Evolutionary conservation across 2,797 vertebrate genomes (phyloP).

Genomic region (Gallirallus australis): DNA sequence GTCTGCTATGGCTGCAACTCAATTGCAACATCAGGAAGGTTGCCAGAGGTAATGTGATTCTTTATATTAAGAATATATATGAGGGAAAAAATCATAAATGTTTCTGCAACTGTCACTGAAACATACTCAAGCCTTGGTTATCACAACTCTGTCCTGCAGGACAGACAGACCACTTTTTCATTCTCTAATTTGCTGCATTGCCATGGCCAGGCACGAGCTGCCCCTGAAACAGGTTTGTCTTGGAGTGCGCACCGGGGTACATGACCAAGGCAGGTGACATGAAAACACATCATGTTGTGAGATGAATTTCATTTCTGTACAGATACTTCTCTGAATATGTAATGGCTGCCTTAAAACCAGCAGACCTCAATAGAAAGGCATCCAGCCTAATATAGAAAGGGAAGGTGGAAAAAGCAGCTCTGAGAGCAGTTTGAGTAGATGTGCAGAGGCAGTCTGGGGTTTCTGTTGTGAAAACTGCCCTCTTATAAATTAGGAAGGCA

Average conservation of each 20-base stretch:
- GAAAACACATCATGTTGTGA: not conserved
- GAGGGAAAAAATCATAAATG: not conserved
- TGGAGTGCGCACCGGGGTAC: not conserved
- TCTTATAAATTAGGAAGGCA: not conserved
- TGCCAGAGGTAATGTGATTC: not conserved
- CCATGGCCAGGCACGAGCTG: not conserved
- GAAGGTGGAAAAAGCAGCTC: not conserved
- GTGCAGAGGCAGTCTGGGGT: not conserved
- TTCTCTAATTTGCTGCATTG: not conserved
- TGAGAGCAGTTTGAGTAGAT: not conserved
- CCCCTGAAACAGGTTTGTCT: not conserved
- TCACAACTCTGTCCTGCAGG: not conserved
- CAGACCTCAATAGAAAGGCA: not conserved
- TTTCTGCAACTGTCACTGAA: not conserved
- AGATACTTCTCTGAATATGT: not conserved
- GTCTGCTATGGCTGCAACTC: fast-evolving
- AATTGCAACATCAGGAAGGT: fast-evolving
- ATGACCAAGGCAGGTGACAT: fast-evolving
- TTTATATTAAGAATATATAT: not conserved
- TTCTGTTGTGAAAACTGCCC: not conserved
- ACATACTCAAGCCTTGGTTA: not conserved
- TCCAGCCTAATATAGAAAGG: not conserved
- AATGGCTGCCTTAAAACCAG: not conserved
- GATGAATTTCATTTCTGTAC: not conserved
- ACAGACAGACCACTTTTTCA: not conserved